These are phyloP conservation scores for Platycnemis pennipes DNA, from an alignment of 2,888 invertebrate species.

Conservation along the genomic window DNA sequence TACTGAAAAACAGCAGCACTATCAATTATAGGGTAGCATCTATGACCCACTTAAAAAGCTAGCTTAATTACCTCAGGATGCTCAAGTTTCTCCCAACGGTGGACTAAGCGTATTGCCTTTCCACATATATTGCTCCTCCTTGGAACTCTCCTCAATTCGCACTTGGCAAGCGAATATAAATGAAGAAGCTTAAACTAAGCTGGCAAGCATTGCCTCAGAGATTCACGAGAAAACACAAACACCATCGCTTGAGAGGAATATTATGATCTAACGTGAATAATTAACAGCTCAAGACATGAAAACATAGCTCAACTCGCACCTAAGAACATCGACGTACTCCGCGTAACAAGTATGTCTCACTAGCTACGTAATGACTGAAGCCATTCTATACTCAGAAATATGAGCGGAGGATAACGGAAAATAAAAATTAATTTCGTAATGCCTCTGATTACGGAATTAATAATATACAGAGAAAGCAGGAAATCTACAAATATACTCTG, in stretches of 20 bases:
- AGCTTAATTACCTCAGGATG: slow-evolving; percentile 8
- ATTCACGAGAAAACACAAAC: background rate
- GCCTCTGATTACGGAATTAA: too few species aligned
- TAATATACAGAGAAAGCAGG: too few species aligned
- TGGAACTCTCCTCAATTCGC: background rate
- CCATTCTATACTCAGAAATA: too few species aligned
- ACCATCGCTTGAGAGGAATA: background rate
- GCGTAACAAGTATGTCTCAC: background rate
- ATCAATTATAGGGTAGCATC: background rate
- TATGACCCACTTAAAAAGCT: background rate
- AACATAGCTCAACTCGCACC: background rate
- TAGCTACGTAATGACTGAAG: too few species aligned
- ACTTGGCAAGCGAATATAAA: slow-evolving; percentile 37
- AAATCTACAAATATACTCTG: too few species aligned
- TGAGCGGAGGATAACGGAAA: too few species aligned
- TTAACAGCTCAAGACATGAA: background rate
- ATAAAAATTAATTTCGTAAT: too few species aligned
- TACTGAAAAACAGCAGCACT: background rate
- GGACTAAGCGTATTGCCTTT: background rate
- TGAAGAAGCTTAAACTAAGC: background rate
- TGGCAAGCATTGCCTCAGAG: background rate
- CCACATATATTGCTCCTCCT: background rate
- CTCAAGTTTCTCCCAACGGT: background rate
- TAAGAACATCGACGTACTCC: background rate
- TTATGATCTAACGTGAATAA: background rate